Base-by-base conservation (phyloP, 2,888 invertebrate genomes). In the Lasioglossum leucozonium region DNA sequence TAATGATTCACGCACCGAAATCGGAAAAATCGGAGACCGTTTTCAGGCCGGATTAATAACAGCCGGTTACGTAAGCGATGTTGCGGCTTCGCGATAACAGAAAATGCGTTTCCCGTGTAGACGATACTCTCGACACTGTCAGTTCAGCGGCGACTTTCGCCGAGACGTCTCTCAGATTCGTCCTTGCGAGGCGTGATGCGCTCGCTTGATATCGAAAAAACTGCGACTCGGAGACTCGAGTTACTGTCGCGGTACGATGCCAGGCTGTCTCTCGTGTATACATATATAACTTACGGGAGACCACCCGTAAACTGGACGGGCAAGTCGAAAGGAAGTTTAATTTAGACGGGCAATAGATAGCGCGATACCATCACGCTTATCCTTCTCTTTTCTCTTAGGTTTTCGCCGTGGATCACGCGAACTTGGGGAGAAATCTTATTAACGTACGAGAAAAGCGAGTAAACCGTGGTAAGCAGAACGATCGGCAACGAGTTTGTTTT, bases 241-340 rank as follows among this genome's bases (percentile, higher is more conserved):
- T 81, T 81, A 75, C 74, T 30, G 18, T 42, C 74, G 18, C 6
- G 74, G 73, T 74, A 67, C 72, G 67, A 69, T 55, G 37, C 74
- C 30, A 18, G 62, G 42, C 30, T 16, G 73, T 42, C 76, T 37
- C 65, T 58, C 18, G 51, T 11, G n/a, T 79, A 62, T 47, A 77
- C 18, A 42, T 11, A 11, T 79, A 62, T 47, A 77, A 81, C 79
- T 65, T 44, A 6, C 51, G 42, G 51, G 67, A 81, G 83, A 84
- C 85, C 85, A 87, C 82, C 83, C 76, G 40, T 72, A 65, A 89
- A 89, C 85, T 67, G 77, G 87, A 84, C 75, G 58, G 75, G 77
- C 89, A 72, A 79, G 88, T 87, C 82, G 89, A 84, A 87, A 87
- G 83, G 62, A 77, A 89, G 82, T 79, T 80, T 58, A 75, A 85